A percentile compares a stretch with the other conserved stretches of the same genome.
Evolutionary conservation across 2,797 vertebrate species (phyloP).

Genomic region (Anas capensis): DNA sequence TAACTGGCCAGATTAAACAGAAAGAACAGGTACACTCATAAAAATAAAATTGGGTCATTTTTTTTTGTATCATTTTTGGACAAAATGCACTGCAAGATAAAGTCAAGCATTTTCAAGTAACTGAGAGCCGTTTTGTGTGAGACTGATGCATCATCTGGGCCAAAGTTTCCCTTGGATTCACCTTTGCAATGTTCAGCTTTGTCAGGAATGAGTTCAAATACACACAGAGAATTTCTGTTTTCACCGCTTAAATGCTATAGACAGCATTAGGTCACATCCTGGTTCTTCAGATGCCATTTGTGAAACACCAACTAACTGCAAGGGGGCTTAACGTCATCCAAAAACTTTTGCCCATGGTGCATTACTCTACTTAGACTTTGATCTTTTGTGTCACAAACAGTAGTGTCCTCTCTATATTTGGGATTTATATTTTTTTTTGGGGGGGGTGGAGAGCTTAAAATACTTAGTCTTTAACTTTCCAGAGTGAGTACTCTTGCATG

Average conservation of each 20-base stretch:
- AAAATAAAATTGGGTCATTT: neutral
- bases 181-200: neutral
- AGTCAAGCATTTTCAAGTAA: neutral
- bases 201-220: neutral
- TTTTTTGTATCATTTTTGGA: neutral
- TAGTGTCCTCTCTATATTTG: neutral
- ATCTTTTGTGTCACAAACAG: neutral
- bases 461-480: neutral
- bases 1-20: constrained; percentile 44
- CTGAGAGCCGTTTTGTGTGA: neutral
- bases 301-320: neutral
- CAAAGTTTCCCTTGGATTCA: neutral
- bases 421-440: neutral
- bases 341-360: neutral
- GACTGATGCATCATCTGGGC: neutral
- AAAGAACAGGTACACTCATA: neutral
- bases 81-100: neutral
- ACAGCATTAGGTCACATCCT: neutral
- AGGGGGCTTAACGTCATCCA: neutral
- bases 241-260: neutral
- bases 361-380: neutral
- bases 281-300: neutral
- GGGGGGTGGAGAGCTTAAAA: neutral
- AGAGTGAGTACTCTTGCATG: neutral
- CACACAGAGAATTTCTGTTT: neutral